Base-by-base conservation (phyloP, 1,140 invertebrate species). In the Paracyclopina nana region DNA sequence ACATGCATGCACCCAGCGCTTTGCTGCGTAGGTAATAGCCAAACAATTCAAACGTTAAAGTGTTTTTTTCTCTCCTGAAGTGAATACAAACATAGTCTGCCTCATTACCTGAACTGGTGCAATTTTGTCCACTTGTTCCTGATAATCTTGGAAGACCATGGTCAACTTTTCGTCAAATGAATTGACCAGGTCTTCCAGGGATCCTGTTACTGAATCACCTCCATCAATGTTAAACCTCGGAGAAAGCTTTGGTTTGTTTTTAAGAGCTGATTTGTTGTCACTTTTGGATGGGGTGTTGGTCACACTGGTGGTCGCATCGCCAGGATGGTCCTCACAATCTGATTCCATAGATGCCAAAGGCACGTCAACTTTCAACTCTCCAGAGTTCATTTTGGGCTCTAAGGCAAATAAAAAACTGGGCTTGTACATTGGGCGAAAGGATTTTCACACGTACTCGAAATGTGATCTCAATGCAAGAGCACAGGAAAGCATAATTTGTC, bases 351-450 rank as follows among this genome's bases (percentile, higher is more conserved):
- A 18, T 4, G 48, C 48, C 25, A 50, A 30, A 20, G 48, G 48
- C n/a, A 50, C 48, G 8, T 50, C 29, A 9, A 50, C 30, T 16
- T 50, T 50, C 18, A 50, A 29, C 25, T 50, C 48, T 9, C 30
- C 14, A n/a, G 48, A 50, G 38, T 50, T 38, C 48, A 50, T 50
- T 16, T 6, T 48, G 16, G 2, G 5, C n/a, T n/a, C 42, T 24
- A 14, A 53, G 28, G 14, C 30, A 60, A 25, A 16, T 68, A 11
- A 30, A 9, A 30, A n/a, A n/a, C n/a, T n/a, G n/a, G n/a, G n/a
- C n/a, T n/a, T n/a, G n/a, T n/a, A n/a, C n/a, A n/a, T n/a, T n/a
- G n/a, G n/a, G n/a, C n/a, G n/a, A n/a, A n/a, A n/a, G n/a, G n/a
- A n/a, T n/a, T n/a, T n/a, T n/a, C n/a, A n/a, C n/a, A n/a, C n/a